Evolutionary conservation across 1,140 invertebrate genomes (phyloP), one percentile per base, ranked within the genome.

Genomic region (Vanessa atalanta): DNA sequence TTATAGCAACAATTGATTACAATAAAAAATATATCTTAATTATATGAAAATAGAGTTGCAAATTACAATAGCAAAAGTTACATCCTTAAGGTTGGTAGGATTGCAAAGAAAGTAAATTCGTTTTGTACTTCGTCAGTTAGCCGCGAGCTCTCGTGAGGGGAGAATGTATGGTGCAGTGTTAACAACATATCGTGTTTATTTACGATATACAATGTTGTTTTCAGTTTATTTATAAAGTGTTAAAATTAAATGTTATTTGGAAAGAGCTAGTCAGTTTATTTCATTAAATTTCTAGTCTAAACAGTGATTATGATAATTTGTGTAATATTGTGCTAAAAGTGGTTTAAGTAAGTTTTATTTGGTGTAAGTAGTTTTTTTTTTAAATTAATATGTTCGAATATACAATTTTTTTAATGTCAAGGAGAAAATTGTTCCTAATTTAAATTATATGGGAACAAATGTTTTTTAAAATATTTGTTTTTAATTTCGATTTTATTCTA

Each of bases 111-210:
- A 64, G 12, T 63, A 26, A 23, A 31, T 14, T 43, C 23, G 0
- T 43, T 64, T 64, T 15, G 3, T 51, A 57, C 5, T 55, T 55
- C 20, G 23, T 67, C 51, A 57, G 53, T 60, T 57, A 37, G 53
- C 65, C 69, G 51, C 57, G 51, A 71, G 69, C 74, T 37, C 11
- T 72, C 65, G 65, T 68, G 48, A n/a, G 13, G 64, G 65, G 23
- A 37, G 60, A 50, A 16, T 57, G 66, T 74, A 50, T 65, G 12
- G 47, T 26, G 20, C 7, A 6, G 15, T 16, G 55, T 57, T 57
- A 8, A 16, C 7, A 16, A 13, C 2, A 57, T 47, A 16, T 16
- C 43, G 64, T 11, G 15, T 48, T 65, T 47, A 47, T 47, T 65
- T 65, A 65, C 64, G 64, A 65, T 65, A 11, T 57, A 31, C 14